Evolutionary conservation across 1,140 invertebrate genomes (phyloP), one percentile per base, ranked within the genome.

Genomic region (Spodoptera litura): DNA sequence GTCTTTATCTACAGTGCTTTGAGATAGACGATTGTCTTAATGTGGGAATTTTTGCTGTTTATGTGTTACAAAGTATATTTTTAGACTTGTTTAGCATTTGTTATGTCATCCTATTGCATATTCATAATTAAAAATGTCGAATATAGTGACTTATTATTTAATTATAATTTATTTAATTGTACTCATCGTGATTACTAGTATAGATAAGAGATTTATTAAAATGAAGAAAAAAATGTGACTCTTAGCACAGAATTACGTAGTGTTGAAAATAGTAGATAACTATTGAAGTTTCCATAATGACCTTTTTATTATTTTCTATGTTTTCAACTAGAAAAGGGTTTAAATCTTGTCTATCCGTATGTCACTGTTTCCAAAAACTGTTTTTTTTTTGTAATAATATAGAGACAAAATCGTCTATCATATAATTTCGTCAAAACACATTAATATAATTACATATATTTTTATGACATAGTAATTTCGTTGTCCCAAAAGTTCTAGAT

Each of bases 381-480:
- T 0, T 20, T 20, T 56, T 20, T 20, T 56, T 9, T 25, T 13
- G 4, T 59, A 11, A 13, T 13, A 5, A 20, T 20, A 44, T 49
- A 49, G 9, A 6, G 12, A 61, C 12, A 13, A 25, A 61, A 61
- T 9, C 38, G 9, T 49, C 4, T 49, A 51, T 11, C 10, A 4
- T 49, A 66, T 66, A 2, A 49, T 64, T 10, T 49, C 15, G 9
- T 4, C 11, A 9, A 11, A 25, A 35, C n/a, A 12, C 20, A 20
- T 15, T 20, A 15, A 64, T 49, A 38, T 20, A 64, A 66, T 64
- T 44, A 56, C 44, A 49, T 11, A 64, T 20, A 20, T 20, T 27
- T 70, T 53, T 52, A 70, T 31, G 66, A 70, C 62, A 49, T 53
- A 20, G 25, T 52, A 52, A 70, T 70, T 70, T 70, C 27, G 49